phyloP scores from a whole-genome alignment of 2,888 invertebrate species.

The Acrocera orbiculus region DNA sequence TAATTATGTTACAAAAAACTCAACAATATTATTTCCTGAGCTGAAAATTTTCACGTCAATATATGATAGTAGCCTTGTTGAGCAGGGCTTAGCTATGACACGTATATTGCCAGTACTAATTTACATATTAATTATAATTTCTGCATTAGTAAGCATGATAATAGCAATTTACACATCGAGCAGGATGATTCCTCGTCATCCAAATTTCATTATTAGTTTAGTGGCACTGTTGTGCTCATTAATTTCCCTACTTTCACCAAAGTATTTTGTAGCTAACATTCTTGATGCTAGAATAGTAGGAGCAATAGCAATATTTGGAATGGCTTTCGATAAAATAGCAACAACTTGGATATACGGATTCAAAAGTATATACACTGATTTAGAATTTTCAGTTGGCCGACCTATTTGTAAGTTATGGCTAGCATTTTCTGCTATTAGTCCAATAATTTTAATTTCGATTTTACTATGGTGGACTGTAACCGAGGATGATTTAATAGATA shows the following conservation, averaged over 20 bases:
- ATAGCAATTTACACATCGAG: conserved; percentile 28
- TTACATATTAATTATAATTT: conserved; percentile 23
- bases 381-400: conserved; percentile 31
- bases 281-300: conserved; percentile 28
- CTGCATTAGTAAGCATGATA: conserved; percentile 24
- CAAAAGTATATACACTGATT: conserved; percentile 30
- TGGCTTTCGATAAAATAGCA: conserved; percentile 29
- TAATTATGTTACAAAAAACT: conserved; percentile 14
- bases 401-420: conserved; percentile 30
- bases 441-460: conserved; percentile 25
- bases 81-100: conserved; percentile 15
- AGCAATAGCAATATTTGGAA: conserved; percentile 24
- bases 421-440: conserved; percentile 27
- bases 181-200: conserved; percentile 26
- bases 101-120: conserved; percentile 24
- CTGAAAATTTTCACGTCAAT: conserved; percentile 28
- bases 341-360: conserved; percentile 31
- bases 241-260: no score
- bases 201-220: conserved; percentile 28
- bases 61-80: conserved; percentile 24
- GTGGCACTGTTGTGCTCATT: no score
- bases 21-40: conserved; percentile 20
- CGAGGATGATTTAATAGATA: conserved; percentile 24
- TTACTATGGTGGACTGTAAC: conserved; percentile 32
- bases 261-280: conserved; percentile 24